These are phyloP conservation scores for Tineola bisselliella DNA, from an alignment of 2,888 invertebrate genomes.

Conservation along the genomic window DNA sequence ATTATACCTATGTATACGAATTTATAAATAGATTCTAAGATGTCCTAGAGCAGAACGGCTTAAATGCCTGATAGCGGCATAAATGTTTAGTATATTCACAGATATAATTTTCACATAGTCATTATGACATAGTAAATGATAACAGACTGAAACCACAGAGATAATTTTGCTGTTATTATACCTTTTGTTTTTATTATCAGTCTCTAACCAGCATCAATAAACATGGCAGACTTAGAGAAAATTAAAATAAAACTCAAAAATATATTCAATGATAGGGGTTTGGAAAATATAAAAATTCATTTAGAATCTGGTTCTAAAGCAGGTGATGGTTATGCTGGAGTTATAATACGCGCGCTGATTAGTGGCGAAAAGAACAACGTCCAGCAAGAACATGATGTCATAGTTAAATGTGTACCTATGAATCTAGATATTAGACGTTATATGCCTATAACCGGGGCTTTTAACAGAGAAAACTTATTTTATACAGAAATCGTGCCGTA, in stretches of 20 bases:
- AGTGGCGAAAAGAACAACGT: not conserved
- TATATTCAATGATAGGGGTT: not conserved
- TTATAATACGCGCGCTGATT: not conserved
- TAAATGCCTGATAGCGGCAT: no score
- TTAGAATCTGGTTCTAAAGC: slow-evolving; percentile 10
- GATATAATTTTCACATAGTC: no score
- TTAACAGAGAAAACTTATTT: slow-evolving; percentile 10
- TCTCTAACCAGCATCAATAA: not conserved
- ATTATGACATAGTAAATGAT: no score
- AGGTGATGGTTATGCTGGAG: slow-evolving; percentile 11
- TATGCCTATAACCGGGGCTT: not conserved
- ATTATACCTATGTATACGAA: no score
- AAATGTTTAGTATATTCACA: no score
- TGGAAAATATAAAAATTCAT: slow-evolving; percentile 5
- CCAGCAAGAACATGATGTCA: not conserved
- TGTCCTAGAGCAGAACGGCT: no score
- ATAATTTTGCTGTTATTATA: no score
- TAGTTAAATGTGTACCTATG: slow-evolving; percentile 11
- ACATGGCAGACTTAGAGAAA: not conserved
- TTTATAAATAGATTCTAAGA: no score
- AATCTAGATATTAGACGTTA: not conserved
- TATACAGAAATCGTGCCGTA: slow-evolving; percentile 5
- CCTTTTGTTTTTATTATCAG: not conserved
- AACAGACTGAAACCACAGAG: no score
- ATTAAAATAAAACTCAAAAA: slow-evolving; percentile 3